Evolutionary conservation across 2,797 vertebrate species (phyloP).

Genomic region (Sphenodon punctatus): DNA sequence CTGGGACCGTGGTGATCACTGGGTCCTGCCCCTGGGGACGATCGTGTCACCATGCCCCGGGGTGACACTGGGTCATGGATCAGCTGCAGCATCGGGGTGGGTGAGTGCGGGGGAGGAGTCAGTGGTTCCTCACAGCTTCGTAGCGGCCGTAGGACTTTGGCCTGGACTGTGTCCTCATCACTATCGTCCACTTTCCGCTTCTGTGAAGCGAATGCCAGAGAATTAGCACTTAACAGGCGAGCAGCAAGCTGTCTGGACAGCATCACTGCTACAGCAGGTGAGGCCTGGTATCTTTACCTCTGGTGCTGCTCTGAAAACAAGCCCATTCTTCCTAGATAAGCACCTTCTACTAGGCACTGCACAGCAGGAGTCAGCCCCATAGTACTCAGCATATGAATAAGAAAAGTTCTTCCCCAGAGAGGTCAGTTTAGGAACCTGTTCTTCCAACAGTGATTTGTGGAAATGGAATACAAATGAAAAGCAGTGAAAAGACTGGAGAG

Average conservation of each 20-base stretch:
- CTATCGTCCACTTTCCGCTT: slow-evolving; percentile 82
- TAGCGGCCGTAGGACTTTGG: slow-evolving; percentile 81
- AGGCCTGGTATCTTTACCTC: not conserved
- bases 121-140: slow-evolving; percentile 81
- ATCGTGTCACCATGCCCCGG: slow-evolving; percentile 76
- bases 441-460: not conserved
- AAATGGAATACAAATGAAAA: no score
- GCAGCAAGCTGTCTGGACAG: no score
- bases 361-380: not conserved
- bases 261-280: fast-evolving
- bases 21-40: slow-evolving; percentile 76
- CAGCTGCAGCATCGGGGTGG: slow-evolving; percentile 79
- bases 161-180: slow-evolving; percentile 72
- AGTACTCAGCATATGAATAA: not conserved
- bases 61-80: slow-evolving; percentile 79
- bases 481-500: not conserved
- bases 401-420: not conserved
- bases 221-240: not conserved
- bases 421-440: not conserved
- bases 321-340: not conserved
- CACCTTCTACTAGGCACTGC: not conserved
- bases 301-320: not conserved
- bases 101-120: slow-evolving; percentile 73
- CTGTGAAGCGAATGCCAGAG: slow-evolving; percentile 8
- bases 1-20: slow-evolving; percentile 78